Evolutionary conservation across 1,140 invertebrate genomes (phyloP), one percentile per base, ranked within the genome.

Genomic region (Fopius arisanus): DNA sequence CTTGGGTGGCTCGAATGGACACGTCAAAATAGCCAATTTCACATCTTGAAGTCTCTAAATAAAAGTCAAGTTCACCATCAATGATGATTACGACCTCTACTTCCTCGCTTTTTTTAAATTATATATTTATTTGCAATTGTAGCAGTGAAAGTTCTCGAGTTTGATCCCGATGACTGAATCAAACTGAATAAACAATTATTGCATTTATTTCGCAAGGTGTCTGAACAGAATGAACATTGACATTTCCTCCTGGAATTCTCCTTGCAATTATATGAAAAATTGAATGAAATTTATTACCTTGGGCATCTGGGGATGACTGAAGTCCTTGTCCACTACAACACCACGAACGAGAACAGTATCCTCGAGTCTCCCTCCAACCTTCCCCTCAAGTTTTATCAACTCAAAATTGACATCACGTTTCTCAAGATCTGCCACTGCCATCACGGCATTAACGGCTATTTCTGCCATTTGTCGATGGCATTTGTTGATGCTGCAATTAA

Each of bases 271-370:
- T 73, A 40, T n/a, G n/a, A n/a, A n/a, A n/a, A n/a, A n/a, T n/a
- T n/a, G n/a, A n/a, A n/a, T n/a, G n/a, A n/a, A 40, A 70, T 33
- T 5, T 29, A 73, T 81, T 84, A 95, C 94, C 90, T 95, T 99
- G 1, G 98, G 98, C 98, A 99, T 99, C 89, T 99, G 98, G 67
- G 98, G 97, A 91, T 99, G 98, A 79, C 96, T 98, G 90, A 99
- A 96, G 75, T 98, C 98, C 89, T 99, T 99, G 83, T 99, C 98
- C 19, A 99, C 92, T 75, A 99, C 93, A 3, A 99, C 98, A 71
- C 98, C 98, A 78, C 94, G 96, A 12, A 99, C 97, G 33, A 99
- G 88, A 90, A 97, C 93, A 0, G 98, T 97, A 86, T 99, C 98
- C 89, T 99, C 98, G 84, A 99, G 91, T 75, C 94, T 92, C 6